Evolutionary conservation across 2,797 vertebrate genomes (phyloP), one percentile per base, ranked within the genome.

Genomic region (Enoplosus armatus): DNA sequence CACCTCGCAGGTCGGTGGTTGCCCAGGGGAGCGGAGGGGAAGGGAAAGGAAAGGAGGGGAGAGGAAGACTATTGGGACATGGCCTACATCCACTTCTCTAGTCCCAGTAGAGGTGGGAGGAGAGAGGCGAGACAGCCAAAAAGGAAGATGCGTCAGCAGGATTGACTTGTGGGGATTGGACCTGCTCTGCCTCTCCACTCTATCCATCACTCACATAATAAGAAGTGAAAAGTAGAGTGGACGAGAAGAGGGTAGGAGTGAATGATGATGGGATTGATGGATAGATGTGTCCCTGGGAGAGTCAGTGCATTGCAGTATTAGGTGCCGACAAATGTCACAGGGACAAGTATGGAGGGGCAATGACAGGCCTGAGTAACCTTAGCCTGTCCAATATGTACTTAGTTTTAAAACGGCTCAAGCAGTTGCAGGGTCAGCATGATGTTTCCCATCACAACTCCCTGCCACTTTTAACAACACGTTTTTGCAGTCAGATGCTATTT

Each of bases 141-240:
- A 72, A 70, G 70, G 62, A 80, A 87, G 86, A 90, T 79, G 87
- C 66, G 77, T 92, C 92, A 90, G 91, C 89, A 83, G 62, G 79
- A 86, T 47, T 80, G 85, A 92, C 91, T 92, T 74, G 82, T 88
- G 92, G 86, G 92, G 89, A 90, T 84, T 89, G 85, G 87, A 77
- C 77, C 88, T 59, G 80, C 81, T 83, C 82, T 56, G 81, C 76
- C 74, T 85, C 82, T 81, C 83, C 82, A 82, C 89, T 92, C 83
- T 78, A 91, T 87, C 92, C 87, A 86, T 94, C 91, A 93, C 84
- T 93, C 88, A 80, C 79, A 84, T 91, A 92, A 92, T 89, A 86
- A 82, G 84, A 90, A 91, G 89, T 88, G 90, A 92, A 92, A 90
- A 86, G 89, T 24, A 29, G 84, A 88, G 80, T 80, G 87, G 80